These are phyloP conservation scores for Nannoperca australis DNA, from an alignment of 2,797 vertebrate species.

Conservation along the genomic window DNA sequence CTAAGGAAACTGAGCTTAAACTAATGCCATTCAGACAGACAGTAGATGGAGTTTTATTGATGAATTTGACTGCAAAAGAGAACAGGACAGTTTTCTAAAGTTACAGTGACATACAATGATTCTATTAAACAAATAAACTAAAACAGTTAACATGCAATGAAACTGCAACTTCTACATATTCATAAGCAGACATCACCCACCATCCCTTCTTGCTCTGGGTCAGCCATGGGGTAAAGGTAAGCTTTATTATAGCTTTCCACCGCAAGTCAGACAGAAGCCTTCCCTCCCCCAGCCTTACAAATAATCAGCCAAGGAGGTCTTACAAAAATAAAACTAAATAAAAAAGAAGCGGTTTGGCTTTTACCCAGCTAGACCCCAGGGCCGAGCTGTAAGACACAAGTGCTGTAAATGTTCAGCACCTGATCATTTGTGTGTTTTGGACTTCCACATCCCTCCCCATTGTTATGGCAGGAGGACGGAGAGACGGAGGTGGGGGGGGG, in stretches of 20 bases:
- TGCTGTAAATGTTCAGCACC: constrained; percentile 86
- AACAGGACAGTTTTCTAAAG: neutral
- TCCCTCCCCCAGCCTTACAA: constrained; percentile 78
- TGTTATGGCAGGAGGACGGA: constrained; percentile 61
- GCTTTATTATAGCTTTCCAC: constrained; percentile 44
- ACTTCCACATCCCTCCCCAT: constrained; percentile 68
- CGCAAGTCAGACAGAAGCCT: constrained; percentile 88
- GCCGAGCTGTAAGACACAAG: constrained; percentile 75
- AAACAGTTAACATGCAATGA: neutral
- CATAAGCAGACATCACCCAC: neutral
- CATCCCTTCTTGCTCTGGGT: neutral
- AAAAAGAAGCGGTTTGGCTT: constrained; percentile 49
- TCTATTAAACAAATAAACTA: too few species aligned
- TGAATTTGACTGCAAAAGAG: neutral
- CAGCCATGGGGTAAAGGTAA: constrained; percentile 49
- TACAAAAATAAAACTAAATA: constrained; percentile 38
- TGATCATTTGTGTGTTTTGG: constrained; percentile 91
- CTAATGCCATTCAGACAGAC: neutral
- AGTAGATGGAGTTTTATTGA: neutral
- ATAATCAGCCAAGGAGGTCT: constrained; percentile 79
- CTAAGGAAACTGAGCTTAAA: too few species aligned
- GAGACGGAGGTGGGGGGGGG: neutral
- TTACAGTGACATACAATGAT: neutral
- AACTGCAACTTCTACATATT: neutral
- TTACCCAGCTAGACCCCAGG: constrained; percentile 67